Conservation (phyloP, 2,113 vertebrate genomes). For the Rhinoderma darwinii region DNA sequence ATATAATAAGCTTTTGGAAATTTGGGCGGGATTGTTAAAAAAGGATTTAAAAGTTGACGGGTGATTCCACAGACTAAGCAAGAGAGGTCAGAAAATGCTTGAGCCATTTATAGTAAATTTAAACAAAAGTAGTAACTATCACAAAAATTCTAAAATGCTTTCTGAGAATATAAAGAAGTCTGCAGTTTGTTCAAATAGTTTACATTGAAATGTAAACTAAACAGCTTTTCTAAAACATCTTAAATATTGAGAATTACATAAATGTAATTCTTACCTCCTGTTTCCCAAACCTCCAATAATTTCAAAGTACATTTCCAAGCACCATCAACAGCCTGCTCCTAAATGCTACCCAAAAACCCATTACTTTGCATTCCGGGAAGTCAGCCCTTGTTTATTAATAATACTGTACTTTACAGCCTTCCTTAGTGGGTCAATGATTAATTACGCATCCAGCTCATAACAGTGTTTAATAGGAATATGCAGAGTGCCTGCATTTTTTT, state of each 20-base stretch:
- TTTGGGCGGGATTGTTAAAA: too few species aligned
- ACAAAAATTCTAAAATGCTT: background rate
- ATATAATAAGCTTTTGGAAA: too few species aligned
- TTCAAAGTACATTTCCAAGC: conserved; percentile 24
- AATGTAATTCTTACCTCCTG: background rate
- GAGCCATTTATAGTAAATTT: too few species aligned
- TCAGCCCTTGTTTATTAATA: conserved; percentile 64
- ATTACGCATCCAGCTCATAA: conserved; percentile 43
- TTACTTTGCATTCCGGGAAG: conserved; percentile 54
- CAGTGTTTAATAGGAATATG: conserved; percentile 40
- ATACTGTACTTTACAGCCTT: conserved; percentile 62
- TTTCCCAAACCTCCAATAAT: background rate
- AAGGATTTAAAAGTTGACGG: too few species aligned
- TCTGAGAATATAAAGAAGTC: background rate
- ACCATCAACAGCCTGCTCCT: conserved; percentile 42
- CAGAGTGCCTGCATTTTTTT: background rate
- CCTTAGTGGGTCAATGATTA: conserved; percentile 58
- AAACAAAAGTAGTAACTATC: too few species aligned
- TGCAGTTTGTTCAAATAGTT: background rate
- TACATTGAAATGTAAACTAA: background rate
- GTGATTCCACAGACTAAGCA: too few species aligned
- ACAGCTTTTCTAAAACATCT: background rate
- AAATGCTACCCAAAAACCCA: conserved; percentile 32
- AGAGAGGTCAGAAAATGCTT: too few species aligned
- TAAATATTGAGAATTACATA: background rate